Base-by-base conservation (phyloP, 2,888 invertebrate genomes). In the Aleiodes testaceus region DNA sequence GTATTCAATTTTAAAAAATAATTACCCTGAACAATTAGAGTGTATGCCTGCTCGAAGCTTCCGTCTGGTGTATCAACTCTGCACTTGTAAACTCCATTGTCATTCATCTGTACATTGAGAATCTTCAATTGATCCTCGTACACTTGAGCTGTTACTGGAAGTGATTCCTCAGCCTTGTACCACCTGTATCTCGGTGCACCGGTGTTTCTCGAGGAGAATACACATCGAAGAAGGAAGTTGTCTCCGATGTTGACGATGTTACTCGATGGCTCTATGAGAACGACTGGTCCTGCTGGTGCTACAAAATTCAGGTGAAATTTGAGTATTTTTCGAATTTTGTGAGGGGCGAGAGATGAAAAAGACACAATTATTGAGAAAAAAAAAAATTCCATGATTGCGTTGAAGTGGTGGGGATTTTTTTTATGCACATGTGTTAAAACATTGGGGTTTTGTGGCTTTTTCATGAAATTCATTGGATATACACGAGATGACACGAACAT, bases 31-130 rank as follows among this genome's bases (percentile, higher is more conserved):
- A 92, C 89, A 64, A 89, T 86, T 3, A 93, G 86, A 49, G 88
- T 88, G 79, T 91, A 91, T 79, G 91, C 91, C 72, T 91, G 90
- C 71, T 90, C 88, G 74, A 90, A 89, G 26, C 86, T 85, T 30
- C 90, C 90, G 14, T 87, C 89, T 4, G 83, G 79, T 22, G 90
- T 90, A 67, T 87, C 84, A 0, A 92, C 93, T 70, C 90, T 90
- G 81, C 95, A 95, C 50, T 91, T 88, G 83, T 95, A 95, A 5
- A 89, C 86, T 50, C 94, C 94, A 30, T 90, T 90, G 85, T 95
- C 93, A 69, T 90, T 90, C 2, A 89, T 86, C 68, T 88, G 87
- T 1, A 93, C 90, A 74, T 90, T 89, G 1, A 86, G 87, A 64
- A 94, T 89, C 74, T 91, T 88, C 52, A 94, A 84, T 63, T 90